A percentile compares a stretch with the other conserved stretches of the same genome.
Conservation (phyloP, 2,888 invertebrate species). For the Synergus itoensis region DNA sequence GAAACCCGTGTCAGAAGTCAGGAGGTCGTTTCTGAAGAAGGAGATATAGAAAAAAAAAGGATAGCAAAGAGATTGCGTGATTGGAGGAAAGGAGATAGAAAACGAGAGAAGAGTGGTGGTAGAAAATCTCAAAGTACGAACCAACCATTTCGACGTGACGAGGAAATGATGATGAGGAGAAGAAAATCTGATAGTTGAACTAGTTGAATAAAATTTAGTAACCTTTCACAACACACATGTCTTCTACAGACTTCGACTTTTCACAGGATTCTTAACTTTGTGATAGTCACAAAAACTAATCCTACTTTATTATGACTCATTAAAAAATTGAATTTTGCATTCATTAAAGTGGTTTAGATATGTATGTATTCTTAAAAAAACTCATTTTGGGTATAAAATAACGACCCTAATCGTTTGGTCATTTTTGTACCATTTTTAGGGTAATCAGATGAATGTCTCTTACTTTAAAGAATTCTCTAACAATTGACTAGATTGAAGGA, state of each 20-base stretch:
- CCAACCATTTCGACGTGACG: slow-evolving; percentile 66
- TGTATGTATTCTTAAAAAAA: background rate
- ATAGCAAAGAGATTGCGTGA: slow-evolving; percentile 53
- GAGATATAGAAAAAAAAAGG: slow-evolving; percentile 47
- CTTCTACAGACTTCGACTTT: slow-evolving; percentile 18
- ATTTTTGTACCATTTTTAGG: background rate
- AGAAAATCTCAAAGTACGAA: slow-evolving; percentile 76
- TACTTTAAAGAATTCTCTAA: slow-evolving; percentile 26
- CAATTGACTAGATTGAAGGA: slow-evolving; percentile 33
- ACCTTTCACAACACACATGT: slow-evolving; percentile 18
- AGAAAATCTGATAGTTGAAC: slow-evolving; percentile 49
- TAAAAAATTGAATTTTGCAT: background rate
- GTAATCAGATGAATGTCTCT: background rate
- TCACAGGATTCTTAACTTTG: background rate
- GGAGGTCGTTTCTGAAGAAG: slow-evolving; percentile 61
- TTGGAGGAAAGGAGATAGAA: slow-evolving; percentile 55
- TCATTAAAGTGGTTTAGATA: no score
- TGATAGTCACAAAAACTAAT: background rate
- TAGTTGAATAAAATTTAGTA: slow-evolving; percentile 46
- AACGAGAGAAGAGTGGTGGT: slow-evolving; percentile 60
- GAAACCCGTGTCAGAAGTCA: slow-evolving; percentile 73
- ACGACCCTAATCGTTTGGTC: background rate
- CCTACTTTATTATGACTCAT: background rate
- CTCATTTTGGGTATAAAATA: background rate
- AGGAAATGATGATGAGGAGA: slow-evolving; percentile 34